Evolutionary conservation across 2,113 vertebrate genomes (phyloP), one percentile per base, ranked within the genome.

Genomic region (Hiodon alosoides): DNA sequence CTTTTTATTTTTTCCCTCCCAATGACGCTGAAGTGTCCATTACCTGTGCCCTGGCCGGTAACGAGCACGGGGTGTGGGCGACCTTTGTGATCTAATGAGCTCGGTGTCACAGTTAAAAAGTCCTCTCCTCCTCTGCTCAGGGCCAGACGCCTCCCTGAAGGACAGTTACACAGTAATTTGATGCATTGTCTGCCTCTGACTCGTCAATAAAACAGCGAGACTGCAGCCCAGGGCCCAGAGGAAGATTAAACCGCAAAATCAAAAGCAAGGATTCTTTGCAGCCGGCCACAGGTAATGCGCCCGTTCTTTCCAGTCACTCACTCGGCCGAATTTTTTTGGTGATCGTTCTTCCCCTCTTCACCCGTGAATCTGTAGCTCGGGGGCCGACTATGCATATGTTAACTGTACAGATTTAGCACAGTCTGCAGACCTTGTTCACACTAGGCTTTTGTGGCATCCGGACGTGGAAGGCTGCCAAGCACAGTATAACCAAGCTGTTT

Each of bases 61-160:
- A 83, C 70, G 60, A 85, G 77, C 16, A 4, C 57, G 67, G 59
- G 75, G 78, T 81, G 82, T 83, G 31, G 31, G 76, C 81, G 81
- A 88, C 82, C 84, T 86, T 76, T 86, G 77, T 84, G 81, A 67
- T 82, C 82, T 86, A 81, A 86, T 82, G 82, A 82, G 84, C 79
- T 79, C 80, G 82, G 83, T 87, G 86, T 84, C 81, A 82, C 80
- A 52, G 69, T 77, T 82, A 84, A 86, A 85, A 76, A 77, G 77
- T 83, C 85, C 80, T 81, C 17, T 1, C n/a, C 31, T 72, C 79
- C 78, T 68, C 62, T 76, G 74, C 82, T 82, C 86, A 82, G 68
- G 89, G 88, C 79, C 76, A 61, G 76, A 69, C 46, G 5, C 65
- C 64, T 79, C 81, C 83, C 82, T 81, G 70, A 85, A 88, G 79